Percentiles rank a stretch among this genome's conserved stretches.
phyloP scores from a whole-genome alignment of 2,888 invertebrate genomes.

The Neocrepidodera transversa region DNA sequence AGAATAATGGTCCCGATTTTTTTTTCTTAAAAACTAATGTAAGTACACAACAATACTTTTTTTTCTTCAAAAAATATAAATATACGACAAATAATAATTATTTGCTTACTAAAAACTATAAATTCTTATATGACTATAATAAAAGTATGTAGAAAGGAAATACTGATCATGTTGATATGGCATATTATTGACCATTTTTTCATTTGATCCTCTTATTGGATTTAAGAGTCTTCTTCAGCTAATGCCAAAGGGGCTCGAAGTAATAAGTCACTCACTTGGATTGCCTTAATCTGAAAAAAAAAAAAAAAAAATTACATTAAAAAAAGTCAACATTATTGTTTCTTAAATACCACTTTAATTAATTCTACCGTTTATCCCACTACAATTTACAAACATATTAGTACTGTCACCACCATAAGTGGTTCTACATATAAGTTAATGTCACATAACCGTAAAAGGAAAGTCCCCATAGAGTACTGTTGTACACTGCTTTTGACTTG shows the following conservation, averaged over 20 bases:
- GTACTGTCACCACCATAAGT: too few relatives aligned
- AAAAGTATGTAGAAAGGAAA: slow-evolving; percentile 43
- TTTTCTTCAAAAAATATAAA: slow-evolving; percentile 32
- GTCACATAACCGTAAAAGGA: too few relatives aligned
- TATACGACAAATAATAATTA: slow-evolving; percentile 47
- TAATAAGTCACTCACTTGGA: slow-evolving; percentile 55
- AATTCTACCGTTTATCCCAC: too few relatives aligned
- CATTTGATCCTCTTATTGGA: slow-evolving; percentile 13
- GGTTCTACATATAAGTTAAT: too few relatives aligned
- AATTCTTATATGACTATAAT: slow-evolving; percentile 21
- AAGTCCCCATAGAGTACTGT: too few relatives aligned
- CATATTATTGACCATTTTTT: slow-evolving; percentile 41
- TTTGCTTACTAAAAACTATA: slow-evolving; percentile 35
- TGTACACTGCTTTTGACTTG: too few relatives aligned
- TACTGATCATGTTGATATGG: slow-evolving; percentile 52
- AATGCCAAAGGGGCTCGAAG: slow-evolving; percentile 58
- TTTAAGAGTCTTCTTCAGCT: slow-evolving; percentile 54
- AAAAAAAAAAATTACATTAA: too few relatives aligned
- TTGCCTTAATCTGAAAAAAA: slow-evolving; percentile 55
- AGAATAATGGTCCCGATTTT: slow-evolving; percentile 43
- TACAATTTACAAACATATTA: too few relatives aligned
- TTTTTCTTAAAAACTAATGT: slow-evolving; percentile 33
- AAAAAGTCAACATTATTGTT: too few relatives aligned
- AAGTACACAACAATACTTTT: slow-evolving; percentile 45
- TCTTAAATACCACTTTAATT: background rate